phyloP scores from a whole-genome alignment of 2,797 vertebrate genomes.

The Dromococcyx pavoninus region DNA sequence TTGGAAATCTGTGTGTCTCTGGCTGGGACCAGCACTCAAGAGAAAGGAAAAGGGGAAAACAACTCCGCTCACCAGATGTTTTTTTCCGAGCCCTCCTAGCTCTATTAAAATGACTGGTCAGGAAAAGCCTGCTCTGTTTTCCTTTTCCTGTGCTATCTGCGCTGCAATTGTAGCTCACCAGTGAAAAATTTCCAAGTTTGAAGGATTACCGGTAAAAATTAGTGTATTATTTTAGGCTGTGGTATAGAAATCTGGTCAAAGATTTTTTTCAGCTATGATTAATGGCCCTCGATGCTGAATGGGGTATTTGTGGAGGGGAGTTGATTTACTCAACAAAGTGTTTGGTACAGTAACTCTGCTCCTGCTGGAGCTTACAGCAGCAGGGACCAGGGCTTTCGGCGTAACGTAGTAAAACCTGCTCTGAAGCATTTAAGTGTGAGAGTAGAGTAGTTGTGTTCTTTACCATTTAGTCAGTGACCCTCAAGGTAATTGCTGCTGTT shows the following conservation, averaged over 20 bases:
- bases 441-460: not conserved
- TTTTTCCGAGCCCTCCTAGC: not conserved
- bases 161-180: not conserved
- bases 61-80: not conserved
- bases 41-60: not conserved
- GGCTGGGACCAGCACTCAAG: not conserved
- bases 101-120: slow-evolving; percentile 51
- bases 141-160: not conserved
- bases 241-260: slow-evolving; percentile 20
- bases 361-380: not conserved
- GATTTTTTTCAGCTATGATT: not conserved
- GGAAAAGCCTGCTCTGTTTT: slow-evolving; percentile 37
- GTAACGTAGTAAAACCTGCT: not conserved
- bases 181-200: not conserved
- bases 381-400: not conserved
- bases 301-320: not conserved
- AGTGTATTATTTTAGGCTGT: not conserved
- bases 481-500: not conserved
- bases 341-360: not conserved
- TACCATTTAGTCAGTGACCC: not conserved
- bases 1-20: not conserved
- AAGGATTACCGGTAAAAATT: slow-evolving; percentile 20
- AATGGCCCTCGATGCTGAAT: not conserved
- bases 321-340: not conserved
- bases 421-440: not conserved